Evolutionary conservation across 2,888 invertebrate species (phyloP), one percentile per base, ranked within the genome.

Genomic region (Opisthograptis luteolata): DNA sequence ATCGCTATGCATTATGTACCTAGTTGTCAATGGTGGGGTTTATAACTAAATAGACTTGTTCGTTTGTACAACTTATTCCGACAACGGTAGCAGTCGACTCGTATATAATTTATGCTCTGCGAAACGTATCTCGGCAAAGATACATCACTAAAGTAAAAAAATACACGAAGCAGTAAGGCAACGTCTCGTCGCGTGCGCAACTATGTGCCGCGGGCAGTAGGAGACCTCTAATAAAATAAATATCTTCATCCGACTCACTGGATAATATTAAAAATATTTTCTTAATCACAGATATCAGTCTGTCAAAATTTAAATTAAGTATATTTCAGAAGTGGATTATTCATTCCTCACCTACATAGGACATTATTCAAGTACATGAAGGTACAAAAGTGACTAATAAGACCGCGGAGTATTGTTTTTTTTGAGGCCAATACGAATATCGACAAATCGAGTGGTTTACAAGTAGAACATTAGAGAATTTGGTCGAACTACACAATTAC

Each of bases 201-300:
- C 62, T 64, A 74, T 70, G 77, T 75, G 84, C 80, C 81, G 84
- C 80, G 79, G 87, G 84, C 87, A 86, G 83, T 84, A 84, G 81
- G 88, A 84, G 83, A 84, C 81, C 79, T 85, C 84, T 86, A 89
- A 85, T 76, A 84, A 89, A 89, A 89, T 88, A 87, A 89, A 88
- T 87, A 88, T 85, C 85, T 76, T 83, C 83, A 87, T 85, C 87
- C 87, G 87, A 88, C 85, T 88, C 90, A 89, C 90, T 90, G 90
- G 90, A 89, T 84, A 86, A 86, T 89, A 89, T 89, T 89, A 88
- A 88, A 87, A 89, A 90, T 89, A 89, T 89, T 87, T 84, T 89
- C 86, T 87, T 89, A 89, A 90, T 90, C 90, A 90, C 90, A 90
- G 89, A 87, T 89, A 89, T 90, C 90, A 90, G 90, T 90, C 90